Conservation (phyloP, 2,113 vertebrate genomes). For the Equus przewalskii region DNA sequence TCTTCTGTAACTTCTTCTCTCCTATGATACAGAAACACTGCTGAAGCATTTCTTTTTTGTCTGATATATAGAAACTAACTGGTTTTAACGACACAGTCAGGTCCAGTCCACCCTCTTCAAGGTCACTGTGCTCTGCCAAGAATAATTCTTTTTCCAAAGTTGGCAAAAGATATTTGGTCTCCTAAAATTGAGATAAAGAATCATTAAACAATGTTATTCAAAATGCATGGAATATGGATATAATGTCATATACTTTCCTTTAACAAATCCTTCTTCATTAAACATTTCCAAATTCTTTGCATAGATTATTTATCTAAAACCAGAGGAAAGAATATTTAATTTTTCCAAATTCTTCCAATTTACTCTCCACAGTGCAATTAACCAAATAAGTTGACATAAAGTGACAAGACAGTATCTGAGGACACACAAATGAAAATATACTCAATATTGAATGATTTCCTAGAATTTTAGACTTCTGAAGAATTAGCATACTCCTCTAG, state of each 20-base stretch:
- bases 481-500: background rate
- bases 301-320: conserved; percentile 38
- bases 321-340: conserved; percentile 6
- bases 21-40: conserved; percentile 96
- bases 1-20: conserved; percentile 95
- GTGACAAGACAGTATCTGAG: background rate
- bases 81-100: conserved; percentile 93
- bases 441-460: background rate
- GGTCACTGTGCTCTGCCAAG: conserved; percentile 92
- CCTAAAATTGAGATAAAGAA: conserved; percentile 86
- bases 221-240: background rate
- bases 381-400: background rate
- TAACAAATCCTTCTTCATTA: conserved; percentile 27
- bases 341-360: background rate
- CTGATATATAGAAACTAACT: conserved; percentile 93
- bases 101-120: conserved; percentile 97
- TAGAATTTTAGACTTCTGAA: conserved; percentile 62
- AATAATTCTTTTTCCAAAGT: conserved; percentile 88
- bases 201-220: conserved; percentile 32
- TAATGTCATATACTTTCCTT: background rate
- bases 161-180: conserved; percentile 87
- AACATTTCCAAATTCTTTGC: conserved; percentile 41
- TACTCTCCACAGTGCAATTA: conserved; percentile 20
- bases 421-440: background rate
- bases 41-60: conserved; percentile 96